phyloP scores from a whole-genome alignment of 2,113 vertebrate species.

The Ophthalmolycus amberensis region DNA sequence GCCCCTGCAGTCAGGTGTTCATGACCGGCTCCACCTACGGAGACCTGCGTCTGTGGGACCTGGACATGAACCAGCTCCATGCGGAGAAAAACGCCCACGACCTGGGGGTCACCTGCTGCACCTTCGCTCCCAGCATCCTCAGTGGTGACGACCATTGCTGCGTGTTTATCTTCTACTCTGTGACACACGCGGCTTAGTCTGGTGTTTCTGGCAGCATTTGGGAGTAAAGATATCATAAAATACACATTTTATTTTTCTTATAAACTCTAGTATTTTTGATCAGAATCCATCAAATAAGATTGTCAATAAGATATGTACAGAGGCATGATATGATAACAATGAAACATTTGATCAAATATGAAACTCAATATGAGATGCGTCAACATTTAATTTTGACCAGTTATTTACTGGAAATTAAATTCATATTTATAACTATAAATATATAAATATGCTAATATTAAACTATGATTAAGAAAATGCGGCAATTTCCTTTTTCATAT shows the following conservation, averaged over 20 bases:
- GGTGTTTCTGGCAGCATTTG: background rate
- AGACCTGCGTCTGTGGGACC: slow-evolving; percentile 93
- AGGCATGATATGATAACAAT: background rate
- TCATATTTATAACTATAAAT: background rate
- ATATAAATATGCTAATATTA: background rate
- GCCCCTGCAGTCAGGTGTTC: slow-evolving; percentile 89
- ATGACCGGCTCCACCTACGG: slow-evolving; percentile 94
- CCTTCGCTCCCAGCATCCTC: slow-evolving; percentile 85
- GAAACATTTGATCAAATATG: background rate
- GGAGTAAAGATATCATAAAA: background rate
- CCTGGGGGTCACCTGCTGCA: slow-evolving; percentile 93
- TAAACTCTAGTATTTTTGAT: background rate
- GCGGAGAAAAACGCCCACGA: slow-evolving; percentile 93
- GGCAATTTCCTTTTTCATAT: background rate
- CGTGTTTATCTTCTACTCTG: background rate
- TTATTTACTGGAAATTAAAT: background rate
- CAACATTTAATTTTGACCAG: background rate
- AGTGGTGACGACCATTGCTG: slow-evolving; percentile 65
- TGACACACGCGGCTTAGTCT: background rate
- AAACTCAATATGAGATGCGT: background rate
- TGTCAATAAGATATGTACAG: background rate
- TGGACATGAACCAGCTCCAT: slow-evolving; percentile 88
- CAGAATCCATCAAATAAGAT: background rate
- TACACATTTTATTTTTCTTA: background rate
- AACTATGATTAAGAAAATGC: background rate